A percentile compares a stretch with the other conserved stretches of the same genome.
Conservation (phyloP, 2,797 vertebrate species). For the Etheostoma nigrum region DNA sequence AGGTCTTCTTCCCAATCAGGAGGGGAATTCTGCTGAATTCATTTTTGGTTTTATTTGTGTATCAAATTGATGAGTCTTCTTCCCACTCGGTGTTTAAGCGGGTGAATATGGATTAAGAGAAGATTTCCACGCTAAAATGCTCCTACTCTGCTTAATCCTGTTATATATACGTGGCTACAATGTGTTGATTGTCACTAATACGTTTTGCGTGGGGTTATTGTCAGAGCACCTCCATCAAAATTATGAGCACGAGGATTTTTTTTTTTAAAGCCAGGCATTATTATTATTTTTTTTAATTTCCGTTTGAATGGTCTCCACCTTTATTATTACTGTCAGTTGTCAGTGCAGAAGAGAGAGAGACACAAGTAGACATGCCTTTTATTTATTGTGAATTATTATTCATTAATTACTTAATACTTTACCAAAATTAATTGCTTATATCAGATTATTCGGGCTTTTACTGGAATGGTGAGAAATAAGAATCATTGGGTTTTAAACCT, state of each 20-base stretch:
- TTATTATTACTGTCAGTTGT: neutral
- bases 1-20: neutral
- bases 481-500: neutral
- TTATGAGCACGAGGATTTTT: conserved; percentile 21
- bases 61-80: conserved; percentile 63
- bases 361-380: neutral
- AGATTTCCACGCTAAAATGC: conserved; percentile 82
- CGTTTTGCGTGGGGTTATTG: conserved; percentile 73
- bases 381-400: neutral
- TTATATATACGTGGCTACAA: conserved; percentile 77
- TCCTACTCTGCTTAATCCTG: conserved; percentile 79
- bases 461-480: neutral
- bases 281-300: no score
- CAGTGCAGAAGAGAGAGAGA: no score
- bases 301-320: neutral
- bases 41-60: conserved; percentile 55
- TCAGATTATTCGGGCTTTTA: neutral
- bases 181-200: conserved; percentile 85
- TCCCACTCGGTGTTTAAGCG: conserved; percentile 62
- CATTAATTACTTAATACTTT: neutral
- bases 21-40: conserved; percentile 25
- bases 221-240: conserved; percentile 68
- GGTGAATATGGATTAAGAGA: conserved; percentile 81
- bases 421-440: neutral
- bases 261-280: no score